These are phyloP conservation scores for Phragmatobia fuliginosa DNA, from an alignment of 2,888 invertebrate genomes.

Conservation along the genomic window DNA sequence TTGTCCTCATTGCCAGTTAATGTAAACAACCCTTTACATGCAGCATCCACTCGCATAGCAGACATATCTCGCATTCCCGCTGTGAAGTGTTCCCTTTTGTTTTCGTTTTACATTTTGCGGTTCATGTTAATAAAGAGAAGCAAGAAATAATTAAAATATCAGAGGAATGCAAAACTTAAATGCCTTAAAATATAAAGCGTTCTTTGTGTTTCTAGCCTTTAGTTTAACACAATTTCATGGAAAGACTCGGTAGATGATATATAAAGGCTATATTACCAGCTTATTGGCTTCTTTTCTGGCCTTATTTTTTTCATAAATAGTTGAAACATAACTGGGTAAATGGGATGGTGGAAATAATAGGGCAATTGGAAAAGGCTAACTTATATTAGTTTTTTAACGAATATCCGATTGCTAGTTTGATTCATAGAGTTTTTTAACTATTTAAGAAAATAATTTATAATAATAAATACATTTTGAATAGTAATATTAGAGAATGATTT, in stretches of 20 bases:
- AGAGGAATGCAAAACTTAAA: conserved; percentile 41
- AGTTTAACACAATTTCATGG: conserved; percentile 12
- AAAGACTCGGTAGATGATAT: neutral
- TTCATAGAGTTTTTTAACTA: neutral
- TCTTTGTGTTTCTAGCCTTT: conserved; percentile 16
- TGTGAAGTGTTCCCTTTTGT: conserved; percentile 63
- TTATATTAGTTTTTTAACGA: too few relatives aligned
- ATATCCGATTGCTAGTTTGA: too few relatives aligned
- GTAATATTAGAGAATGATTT: too few relatives aligned
- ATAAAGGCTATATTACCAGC: neutral
- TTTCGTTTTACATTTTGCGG: conserved; percentile 62
- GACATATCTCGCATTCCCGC: conserved; percentile 47
- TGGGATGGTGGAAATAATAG: too few relatives aligned
- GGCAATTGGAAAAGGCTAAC: too few relatives aligned
- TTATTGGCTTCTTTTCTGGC: neutral
- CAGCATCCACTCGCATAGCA: conserved; percentile 23
- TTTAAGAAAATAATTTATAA: too few relatives aligned
- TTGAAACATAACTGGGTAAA: too few relatives aligned
- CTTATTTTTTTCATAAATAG: too few relatives aligned
- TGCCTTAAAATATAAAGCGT: conserved; percentile 29
- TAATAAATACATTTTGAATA: too few relatives aligned
- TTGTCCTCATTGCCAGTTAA: conserved; percentile 15
- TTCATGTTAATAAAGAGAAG: conserved; percentile 63
- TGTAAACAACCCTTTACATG: conserved; percentile 25
- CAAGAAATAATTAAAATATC: conserved; percentile 61